Percentiles rank a stretch among this genome's conserved stretches.
phyloP scores from a whole-genome alignment of 2,797 vertebrate genomes.

The Spinibarbus caldwelli region DNA sequence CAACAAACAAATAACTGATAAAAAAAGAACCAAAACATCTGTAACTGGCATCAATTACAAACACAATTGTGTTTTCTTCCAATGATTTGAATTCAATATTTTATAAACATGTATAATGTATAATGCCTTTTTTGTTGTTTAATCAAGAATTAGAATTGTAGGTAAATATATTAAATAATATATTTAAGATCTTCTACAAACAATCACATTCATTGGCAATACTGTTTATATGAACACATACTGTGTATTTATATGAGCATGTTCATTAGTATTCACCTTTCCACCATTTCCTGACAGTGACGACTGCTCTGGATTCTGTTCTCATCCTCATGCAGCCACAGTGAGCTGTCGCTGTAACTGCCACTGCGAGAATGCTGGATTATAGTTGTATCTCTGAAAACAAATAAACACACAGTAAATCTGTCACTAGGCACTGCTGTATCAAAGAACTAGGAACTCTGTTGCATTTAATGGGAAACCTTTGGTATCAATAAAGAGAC shows the following conservation, averaged over 20 bases:
- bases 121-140: neutral
- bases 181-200: neutral
- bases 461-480: too few species aligned
- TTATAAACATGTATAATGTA: too few species aligned
- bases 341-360: conserved; percentile 78
- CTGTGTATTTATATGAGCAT: neutral
- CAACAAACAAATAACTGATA: neutral
- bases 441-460: too few species aligned
- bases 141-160: neutral
- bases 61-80: neutral
- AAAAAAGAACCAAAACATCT: neutral
- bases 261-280: conserved; percentile 75
- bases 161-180: neutral
- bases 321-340: conserved; percentile 86
- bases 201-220: neutral
- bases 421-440: too few species aligned
- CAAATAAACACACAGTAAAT: conserved; percentile 39
- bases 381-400: conserved; percentile 76
- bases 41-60: neutral
- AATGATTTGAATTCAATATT: too few species aligned
- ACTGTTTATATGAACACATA: neutral
- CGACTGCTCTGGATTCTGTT: conserved; percentile 80
- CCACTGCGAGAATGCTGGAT: conserved; percentile 81
- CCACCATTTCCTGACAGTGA: conserved; percentile 86
- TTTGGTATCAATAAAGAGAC: too few species aligned